A percentile compares a stretch with the other conserved stretches of the same genome.
These are phyloP conservation scores for Parasteatoda tepidariorum DNA, from an alignment of 1,140 invertebrate species.

Conservation along the genomic window DNA sequence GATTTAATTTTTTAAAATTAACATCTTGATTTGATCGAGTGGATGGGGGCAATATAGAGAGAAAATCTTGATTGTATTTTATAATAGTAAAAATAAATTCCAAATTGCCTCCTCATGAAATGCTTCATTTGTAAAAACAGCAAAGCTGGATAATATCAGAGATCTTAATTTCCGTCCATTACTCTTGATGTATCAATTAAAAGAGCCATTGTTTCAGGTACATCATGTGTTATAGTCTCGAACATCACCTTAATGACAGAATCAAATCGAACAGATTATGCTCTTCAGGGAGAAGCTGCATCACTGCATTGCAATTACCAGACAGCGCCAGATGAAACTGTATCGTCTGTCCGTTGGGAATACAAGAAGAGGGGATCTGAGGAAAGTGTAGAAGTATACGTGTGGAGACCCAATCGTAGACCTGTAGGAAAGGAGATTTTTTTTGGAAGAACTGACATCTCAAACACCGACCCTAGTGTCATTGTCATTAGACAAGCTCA, in stretches of 20 bases:
- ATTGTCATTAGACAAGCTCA: constrained; percentile 35
- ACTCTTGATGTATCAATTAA: too few species aligned
- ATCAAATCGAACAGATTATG: constrained; percentile 49
- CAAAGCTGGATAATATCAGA: too few species aligned
- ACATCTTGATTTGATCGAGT: too few species aligned
- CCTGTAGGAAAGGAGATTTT: constrained; percentile 43
- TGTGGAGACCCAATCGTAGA: constrained; percentile 38
- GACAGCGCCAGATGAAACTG: constrained; percentile 39
- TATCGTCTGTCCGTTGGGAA: constrained; percentile 49
- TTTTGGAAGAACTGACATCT: constrained; percentile 29
- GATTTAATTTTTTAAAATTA: too few species aligned
- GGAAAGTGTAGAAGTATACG: constrained; percentile 49
- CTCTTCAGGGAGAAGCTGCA: constrained; percentile 36
- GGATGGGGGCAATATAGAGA: too few species aligned
- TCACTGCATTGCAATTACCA: constrained; percentile 47
- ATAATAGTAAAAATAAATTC: too few species aligned
- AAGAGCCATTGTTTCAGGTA: neutral
- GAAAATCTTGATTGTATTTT: too few species aligned
- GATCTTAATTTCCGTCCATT: too few species aligned
- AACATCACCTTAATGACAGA: constrained; percentile 47
- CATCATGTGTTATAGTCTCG: constrained; percentile 31
- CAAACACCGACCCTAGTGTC: constrained; percentile 34
- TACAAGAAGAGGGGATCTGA: constrained; percentile 34
- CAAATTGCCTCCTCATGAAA: too few species aligned
- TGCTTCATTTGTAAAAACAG: too few species aligned